phyloP scores from a whole-genome alignment of 2,888 invertebrate species.

The Clusia tigrina region DNA sequence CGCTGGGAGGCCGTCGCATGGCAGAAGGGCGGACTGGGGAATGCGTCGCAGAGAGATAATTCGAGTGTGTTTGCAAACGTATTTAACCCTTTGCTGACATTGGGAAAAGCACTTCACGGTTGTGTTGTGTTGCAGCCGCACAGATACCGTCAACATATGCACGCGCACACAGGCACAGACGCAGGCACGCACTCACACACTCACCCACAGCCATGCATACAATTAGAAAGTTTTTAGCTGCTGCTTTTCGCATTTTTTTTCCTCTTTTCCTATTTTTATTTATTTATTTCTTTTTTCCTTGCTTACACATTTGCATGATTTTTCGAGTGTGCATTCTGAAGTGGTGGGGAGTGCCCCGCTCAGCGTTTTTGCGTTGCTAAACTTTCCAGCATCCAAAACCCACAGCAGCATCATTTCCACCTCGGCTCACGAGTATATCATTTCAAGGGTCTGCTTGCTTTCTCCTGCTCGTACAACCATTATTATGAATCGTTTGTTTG shows the following conservation, averaged over 20 bases:
- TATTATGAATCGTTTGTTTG: too few relatives aligned
- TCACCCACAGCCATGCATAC: not conserved
- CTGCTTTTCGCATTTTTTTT: not conserved
- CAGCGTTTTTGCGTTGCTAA: slow-evolving; percentile 28
- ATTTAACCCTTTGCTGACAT: slow-evolving; percentile 31
- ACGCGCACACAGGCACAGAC: slow-evolving; percentile 5
- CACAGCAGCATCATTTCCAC: too few relatives aligned
- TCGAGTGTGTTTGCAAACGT: slow-evolving; percentile 32
- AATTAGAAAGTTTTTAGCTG: slow-evolving; percentile 26
- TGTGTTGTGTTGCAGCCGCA: not conserved
- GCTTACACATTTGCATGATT: slow-evolving; percentile 23
- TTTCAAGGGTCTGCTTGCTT: not conserved
- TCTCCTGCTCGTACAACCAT: too few relatives aligned
- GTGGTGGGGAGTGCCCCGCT: slow-evolving; percentile 22
- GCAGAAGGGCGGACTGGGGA: not conserved
- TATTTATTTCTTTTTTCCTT: slow-evolving; percentile 2
- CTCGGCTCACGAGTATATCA: too few relatives aligned
- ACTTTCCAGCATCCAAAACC: slow-evolving; percentile 14
- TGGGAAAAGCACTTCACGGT: not conserved
- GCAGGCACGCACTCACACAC: not conserved
- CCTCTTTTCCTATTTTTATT: slow-evolving; percentile 3
- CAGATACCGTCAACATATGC: not conserved
- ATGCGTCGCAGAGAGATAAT: slow-evolving; percentile 26
- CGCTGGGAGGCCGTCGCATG: too few relatives aligned
- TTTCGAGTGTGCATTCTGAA: slow-evolving; percentile 27